These are phyloP conservation scores for Trichomalopsis sarcophagae DNA, from an alignment of 1,140 invertebrate genomes.

Conservation along the genomic window DNA sequence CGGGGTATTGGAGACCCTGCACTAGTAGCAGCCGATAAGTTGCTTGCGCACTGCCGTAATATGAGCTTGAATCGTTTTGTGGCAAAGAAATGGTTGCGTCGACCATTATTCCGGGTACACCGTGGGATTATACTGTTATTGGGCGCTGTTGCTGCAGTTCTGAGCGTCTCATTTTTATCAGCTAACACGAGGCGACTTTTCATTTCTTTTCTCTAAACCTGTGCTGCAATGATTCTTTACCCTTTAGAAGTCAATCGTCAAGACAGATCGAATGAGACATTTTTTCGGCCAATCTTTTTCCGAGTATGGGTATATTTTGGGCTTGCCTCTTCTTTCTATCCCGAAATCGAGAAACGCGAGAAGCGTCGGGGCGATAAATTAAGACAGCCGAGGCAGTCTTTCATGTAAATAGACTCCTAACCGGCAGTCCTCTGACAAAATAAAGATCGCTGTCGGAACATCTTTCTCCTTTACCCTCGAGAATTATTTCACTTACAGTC, in stretches of 20 bases:
- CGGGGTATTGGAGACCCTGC: too few species aligned
- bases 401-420: conserved; percentile 49
- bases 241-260: too few species aligned
- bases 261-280: too few species aligned
- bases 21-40: neutral
- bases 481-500: conserved; percentile 21
- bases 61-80: neutral
- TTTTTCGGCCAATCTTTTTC: too few species aligned
- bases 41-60: neutral
- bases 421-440: conserved; percentile 26
- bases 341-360: conserved; percentile 30
- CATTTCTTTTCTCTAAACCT: too few species aligned
- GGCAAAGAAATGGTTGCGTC: neutral
- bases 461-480: neutral
- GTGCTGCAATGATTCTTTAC: too few species aligned
- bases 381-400: conserved; percentile 30
- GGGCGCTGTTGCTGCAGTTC: too few species aligned
- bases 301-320: neutral
- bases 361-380: conserved; percentile 41
- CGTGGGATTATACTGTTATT: neutral
- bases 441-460: conserved; percentile 10
- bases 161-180: too few species aligned
- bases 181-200: too few species aligned
- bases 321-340: neutral
- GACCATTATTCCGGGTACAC: neutral